phyloP scores from a whole-genome alignment of 2,113 vertebrate genomes.

The Pangasianodon gigas region DNA sequence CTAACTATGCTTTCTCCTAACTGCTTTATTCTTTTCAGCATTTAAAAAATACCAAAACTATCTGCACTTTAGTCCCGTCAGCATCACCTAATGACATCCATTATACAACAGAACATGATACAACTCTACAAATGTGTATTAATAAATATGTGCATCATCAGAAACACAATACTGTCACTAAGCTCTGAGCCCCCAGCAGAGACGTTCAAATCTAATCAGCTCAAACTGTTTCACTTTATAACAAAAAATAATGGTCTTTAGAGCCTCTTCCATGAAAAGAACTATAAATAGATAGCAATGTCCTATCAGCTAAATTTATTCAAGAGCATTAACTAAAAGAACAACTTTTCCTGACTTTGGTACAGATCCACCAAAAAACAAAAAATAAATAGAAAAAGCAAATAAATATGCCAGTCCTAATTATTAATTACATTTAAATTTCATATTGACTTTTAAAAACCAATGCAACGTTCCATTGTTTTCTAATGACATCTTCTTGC shows the following conservation, averaged over 20 bases:
- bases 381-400: neutral
- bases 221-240: constrained; percentile 64
- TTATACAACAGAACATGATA: neutral
- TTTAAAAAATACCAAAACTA: neutral
- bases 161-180: neutral
- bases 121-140: no score
- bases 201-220: constrained; percentile 68
- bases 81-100: neutral
- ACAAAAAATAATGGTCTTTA: constrained; percentile 66
- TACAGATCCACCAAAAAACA: neutral
- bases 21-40: constrained; percentile 9
- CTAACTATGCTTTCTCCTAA: constrained; percentile 41
- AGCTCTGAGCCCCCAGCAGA: constrained; percentile 58
- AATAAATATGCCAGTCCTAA: neutral
- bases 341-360: neutral
- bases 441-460: constrained; percentile 1
- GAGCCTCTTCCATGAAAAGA: constrained; percentile 69
- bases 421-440: neutral
- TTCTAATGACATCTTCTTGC: neutral
- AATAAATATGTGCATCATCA: neutral
- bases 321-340: neutral
- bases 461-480: neutral
- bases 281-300: constrained; percentile 42
- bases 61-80: neutral
- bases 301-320: neutral